phyloP scores from a whole-genome alignment of 2,113 vertebrate genomes.

The Sorex fumeus region DNA sequence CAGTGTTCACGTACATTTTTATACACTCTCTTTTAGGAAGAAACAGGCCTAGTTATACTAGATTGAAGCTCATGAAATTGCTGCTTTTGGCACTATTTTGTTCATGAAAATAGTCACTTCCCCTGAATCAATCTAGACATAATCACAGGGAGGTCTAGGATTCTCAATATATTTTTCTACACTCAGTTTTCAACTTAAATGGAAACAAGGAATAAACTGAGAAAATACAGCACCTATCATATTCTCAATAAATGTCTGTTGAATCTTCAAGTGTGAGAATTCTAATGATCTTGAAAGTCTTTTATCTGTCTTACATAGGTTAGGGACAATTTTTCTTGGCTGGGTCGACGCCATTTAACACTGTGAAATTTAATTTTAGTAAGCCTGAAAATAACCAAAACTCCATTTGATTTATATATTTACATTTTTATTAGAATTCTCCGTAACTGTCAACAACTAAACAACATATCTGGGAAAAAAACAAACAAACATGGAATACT shows the following conservation, averaged over 20 bases:
- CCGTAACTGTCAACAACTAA: slow-evolving; percentile 87
- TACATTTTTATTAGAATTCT: slow-evolving; percentile 92
- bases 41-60: background rate
- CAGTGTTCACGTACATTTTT: slow-evolving; percentile 5
- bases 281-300: background rate
- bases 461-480: slow-evolving; percentile 86
- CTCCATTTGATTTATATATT: slow-evolving; percentile 82
- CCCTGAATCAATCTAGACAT: slow-evolving; percentile 29
- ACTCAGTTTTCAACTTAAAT: slow-evolving; percentile 52
- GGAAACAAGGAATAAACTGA: slow-evolving; percentile 48
- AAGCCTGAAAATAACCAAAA: slow-evolving; percentile 24
- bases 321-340: background rate
- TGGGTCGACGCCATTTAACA: background rate
- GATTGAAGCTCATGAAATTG: slow-evolving; percentile 9
- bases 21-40: slow-evolving; percentile 23
- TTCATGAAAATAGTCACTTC: slow-evolving; percentile 48
- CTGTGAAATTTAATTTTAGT: slow-evolving; percentile 11
- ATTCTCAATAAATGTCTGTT: slow-evolving; percentile 23
- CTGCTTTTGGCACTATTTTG: slow-evolving; percentile 32
- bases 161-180: slow-evolving; percentile 19
- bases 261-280: background rate
- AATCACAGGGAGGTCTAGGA: slow-evolving; percentile 14
- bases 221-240: background rate
- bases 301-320: background rate
- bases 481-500: slow-evolving; percentile 72